These are phyloP conservation scores for Brachirus orientalis DNA, from an alignment of 2,113 vertebrate genomes.

Conservation along the genomic window DNA sequence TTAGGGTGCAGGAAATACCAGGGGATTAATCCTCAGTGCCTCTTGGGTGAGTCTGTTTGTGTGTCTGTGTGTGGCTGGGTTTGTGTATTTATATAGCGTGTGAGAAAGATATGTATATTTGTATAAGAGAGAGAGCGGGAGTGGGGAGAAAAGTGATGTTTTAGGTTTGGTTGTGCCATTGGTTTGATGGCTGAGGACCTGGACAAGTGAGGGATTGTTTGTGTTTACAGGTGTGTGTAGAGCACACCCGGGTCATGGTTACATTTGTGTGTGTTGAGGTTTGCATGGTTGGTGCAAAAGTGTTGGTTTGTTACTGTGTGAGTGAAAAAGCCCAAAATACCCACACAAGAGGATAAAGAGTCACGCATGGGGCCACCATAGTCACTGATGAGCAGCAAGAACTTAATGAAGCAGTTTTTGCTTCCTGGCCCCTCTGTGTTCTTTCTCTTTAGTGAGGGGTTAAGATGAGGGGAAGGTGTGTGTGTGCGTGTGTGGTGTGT, in stretches of 20 bases:
- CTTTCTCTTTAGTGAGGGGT: conserved; percentile 42
- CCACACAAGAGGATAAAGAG: conserved; percentile 48
- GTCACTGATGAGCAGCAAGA: conserved; percentile 72
- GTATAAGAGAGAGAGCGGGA: not conserved
- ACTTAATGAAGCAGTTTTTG: conserved; percentile 71
- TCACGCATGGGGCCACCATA: conserved; percentile 48
- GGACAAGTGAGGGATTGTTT: no score
- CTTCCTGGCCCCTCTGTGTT: conserved; percentile 65
- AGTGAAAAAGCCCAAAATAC: conserved; percentile 8
- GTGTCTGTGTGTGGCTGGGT: conserved; percentile 42
- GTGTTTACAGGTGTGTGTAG: no score
- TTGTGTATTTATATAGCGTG: conserved; percentile 52
- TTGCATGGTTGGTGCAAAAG: no score
- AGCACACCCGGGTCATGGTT: no score
- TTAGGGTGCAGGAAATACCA: conserved; percentile 64
- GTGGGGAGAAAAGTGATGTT: no score
- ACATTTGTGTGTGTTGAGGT: not conserved
- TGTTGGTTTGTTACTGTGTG: not conserved
- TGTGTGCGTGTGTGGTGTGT: no score
- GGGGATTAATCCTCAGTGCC: conserved; percentile 52
- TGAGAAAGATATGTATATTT: not conserved
- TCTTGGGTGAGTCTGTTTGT: conserved; percentile 39
- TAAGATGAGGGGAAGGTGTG: conserved; percentile 26
- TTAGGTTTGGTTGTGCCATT: no score
- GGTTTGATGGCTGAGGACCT: no score